Evolutionary conservation across 2,888 invertebrate species (phyloP), one percentile per base, ranked within the genome.

Genomic region (Noctua fimbriata): DNA sequence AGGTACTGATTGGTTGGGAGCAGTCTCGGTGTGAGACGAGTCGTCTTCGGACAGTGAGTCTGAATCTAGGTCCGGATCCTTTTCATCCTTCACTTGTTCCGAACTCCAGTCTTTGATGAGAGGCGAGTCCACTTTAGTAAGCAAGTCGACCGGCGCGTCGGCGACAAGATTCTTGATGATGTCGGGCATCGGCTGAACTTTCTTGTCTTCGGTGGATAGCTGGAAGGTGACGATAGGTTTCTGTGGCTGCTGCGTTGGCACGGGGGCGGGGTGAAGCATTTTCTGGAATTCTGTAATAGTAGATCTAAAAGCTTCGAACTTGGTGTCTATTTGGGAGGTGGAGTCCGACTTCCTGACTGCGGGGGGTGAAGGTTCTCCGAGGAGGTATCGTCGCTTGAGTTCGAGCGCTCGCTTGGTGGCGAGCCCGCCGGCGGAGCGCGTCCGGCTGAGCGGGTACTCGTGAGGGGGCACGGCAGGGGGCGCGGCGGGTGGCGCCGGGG

Each of bases 201-300:
- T 93, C 93, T 96, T 90, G 78, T 94, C 91, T 90, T 97, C 92
- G 87, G 96, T 84, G 76, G 94, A 63, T 4, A 94, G 76, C 74
- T 93, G 94, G 87, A 95, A 94, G 7, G 94, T 92, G 44, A 94
- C 91, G 7, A 93, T 70, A 0, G 94, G 93, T 73, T 91, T 93
- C 58, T 89, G 92, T 0, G 92, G 87, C 24, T 87, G 85, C 49
- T 74, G 84, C 0, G 79, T 73, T 2, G 89, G 73, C 0, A 92
- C 89, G 0, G 98, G 97, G 0, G 98, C 98, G 0, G 98, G 98
- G 93, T 98, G 98, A 65, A 99, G 94, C 87, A 99, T 95, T 92
- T 99, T 99, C 91, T 99, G 99, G 91, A 98, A 98, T 92, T 99
- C 99, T 0, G 98, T 98, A 82, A 99, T 99, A 89, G 98, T 98